Percentiles rank a stretch among this genome's conserved stretches.
phyloP scores from a whole-genome alignment of 2,113 vertebrate genomes.

The Gavia stellata region DNA sequence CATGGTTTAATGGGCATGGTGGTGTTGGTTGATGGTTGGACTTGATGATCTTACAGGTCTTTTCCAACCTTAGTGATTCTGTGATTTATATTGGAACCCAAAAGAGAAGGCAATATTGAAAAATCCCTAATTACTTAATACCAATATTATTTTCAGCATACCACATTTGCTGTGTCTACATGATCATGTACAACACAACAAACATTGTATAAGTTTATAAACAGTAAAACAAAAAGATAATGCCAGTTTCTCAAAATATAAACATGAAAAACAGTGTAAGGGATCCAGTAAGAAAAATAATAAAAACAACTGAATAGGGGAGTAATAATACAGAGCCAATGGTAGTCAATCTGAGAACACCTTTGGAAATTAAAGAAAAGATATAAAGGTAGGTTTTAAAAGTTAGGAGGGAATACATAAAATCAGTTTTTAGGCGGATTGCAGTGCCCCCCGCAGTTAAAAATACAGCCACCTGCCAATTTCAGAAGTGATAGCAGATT shows the following conservation, averaged over 20 bases:
- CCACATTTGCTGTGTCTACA: not conserved
- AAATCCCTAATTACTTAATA: not conserved
- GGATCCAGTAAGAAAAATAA: not conserved
- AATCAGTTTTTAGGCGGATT: not conserved
- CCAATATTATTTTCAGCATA: not conserved
- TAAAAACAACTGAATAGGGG: not conserved
- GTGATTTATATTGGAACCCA: not conserved
- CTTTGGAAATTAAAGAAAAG: slow-evolving; percentile 41
- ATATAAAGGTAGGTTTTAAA: not conserved
- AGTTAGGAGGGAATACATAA: not conserved
- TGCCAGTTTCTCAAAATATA: not conserved
- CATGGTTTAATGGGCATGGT: too few species aligned
- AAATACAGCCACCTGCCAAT: not conserved
- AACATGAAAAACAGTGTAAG: not conserved
- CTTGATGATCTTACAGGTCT: too few species aligned
- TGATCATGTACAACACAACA: not conserved
- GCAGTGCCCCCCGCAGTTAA: not conserved
- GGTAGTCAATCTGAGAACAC: slow-evolving; percentile 45
- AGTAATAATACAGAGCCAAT: not conserved
- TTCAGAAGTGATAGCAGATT: slow-evolving; percentile 13
- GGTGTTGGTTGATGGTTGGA: too few species aligned
- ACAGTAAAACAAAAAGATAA: not conserved
- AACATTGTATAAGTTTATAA: not conserved
- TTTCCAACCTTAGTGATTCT: too few species aligned
- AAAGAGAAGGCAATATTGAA: not conserved